These are phyloP conservation scores for Limonius californicus DNA, from an alignment of 1,140 invertebrate species.

Conservation along the genomic window DNA sequence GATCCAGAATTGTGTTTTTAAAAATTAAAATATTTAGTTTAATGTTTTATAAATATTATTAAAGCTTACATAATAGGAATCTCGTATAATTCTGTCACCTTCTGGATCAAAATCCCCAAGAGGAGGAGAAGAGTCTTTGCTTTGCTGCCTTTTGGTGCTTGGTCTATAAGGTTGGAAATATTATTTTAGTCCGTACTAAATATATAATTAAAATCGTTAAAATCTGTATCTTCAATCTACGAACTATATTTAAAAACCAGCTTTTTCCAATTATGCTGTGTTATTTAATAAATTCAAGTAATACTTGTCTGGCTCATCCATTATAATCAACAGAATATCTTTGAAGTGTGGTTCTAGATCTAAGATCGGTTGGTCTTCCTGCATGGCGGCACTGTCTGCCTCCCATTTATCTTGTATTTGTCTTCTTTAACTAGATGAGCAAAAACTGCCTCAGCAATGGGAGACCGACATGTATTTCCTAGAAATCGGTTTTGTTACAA, in stretches of 20 bases:
- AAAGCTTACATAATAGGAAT: constrained; percentile 80
- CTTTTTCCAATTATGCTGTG: too few species aligned
- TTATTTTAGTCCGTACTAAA: constrained; percentile 90
- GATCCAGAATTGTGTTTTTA: constrained; percentile 42
- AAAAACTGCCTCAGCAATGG: constrained; percentile 91
- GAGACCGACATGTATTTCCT: constrained; percentile 94
- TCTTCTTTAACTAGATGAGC: constrained; percentile 54
- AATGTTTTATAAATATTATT: too few species aligned
- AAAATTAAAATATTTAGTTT: neutral
- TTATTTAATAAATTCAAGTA: too few species aligned
- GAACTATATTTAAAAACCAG: constrained; percentile 15
- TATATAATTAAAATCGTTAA: constrained; percentile 76
- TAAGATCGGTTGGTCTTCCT: constrained; percentile 72
- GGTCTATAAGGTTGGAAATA: constrained; percentile 62
- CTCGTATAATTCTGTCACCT: constrained; percentile 73
- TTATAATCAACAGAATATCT: constrained; percentile 67
- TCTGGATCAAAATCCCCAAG: constrained; percentile 81
- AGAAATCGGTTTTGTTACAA: constrained; percentile 34
- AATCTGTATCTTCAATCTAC: constrained; percentile 68
- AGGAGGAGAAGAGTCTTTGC: constrained; percentile 70
- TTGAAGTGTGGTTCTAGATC: constrained; percentile 68
- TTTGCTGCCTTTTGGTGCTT: constrained; percentile 54
- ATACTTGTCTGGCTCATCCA: constrained; percentile 73
- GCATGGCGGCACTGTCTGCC: constrained; percentile 89
- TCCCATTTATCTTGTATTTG: constrained; percentile 58